Evolutionary conservation across 1,140 invertebrate genomes (phyloP), one percentile per base, ranked within the genome.

Genomic region (Lerema accius): DNA sequence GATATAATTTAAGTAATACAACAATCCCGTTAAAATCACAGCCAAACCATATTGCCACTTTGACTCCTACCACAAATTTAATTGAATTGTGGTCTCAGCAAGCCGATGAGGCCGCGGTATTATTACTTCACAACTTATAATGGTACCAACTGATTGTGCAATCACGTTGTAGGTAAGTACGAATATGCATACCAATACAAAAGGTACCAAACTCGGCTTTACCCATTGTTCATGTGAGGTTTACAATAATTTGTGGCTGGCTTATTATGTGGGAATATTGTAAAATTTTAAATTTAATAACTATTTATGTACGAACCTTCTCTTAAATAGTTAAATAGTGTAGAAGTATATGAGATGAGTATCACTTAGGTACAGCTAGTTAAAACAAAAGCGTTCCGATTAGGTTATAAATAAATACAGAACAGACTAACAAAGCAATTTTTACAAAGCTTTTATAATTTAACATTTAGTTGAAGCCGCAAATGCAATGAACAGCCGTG

Each of bases 21-120:
- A 32, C 7, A 32, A 17, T 17, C 15, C 23, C 35, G 53, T 45
- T 42, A 45, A 45, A 58, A 32, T 42, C 53, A 58, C 15, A 26
- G 42, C 5, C 53, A 45, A 13, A 14, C 53, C 53, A 11, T 28
- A 23, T 42, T 5, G 28, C 53, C 53, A 58, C 23, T 58, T 58
- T 58, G 40, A 45, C 40, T 58, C 45, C 43, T 45, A 58, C 53
- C 53, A 58, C 55, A 58, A 58, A 45, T 32, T 58, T 58, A 58
- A 58, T 58, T 58, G 55, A 32, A 58, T 19, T 46, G 45, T 58
- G 26, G 26, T 15, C 40, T 15, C 55, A 46, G 42, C 45, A 45
- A 58, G 32, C 42, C 26, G 55, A 46, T 42, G 40, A 35, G 15
- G 14, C 55, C 55, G 15, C 55, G 46, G 42, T 58, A 43, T 58